phyloP scores from a whole-genome alignment of 1,140 invertebrate genomes.

The Forficula auricularia region DNA sequence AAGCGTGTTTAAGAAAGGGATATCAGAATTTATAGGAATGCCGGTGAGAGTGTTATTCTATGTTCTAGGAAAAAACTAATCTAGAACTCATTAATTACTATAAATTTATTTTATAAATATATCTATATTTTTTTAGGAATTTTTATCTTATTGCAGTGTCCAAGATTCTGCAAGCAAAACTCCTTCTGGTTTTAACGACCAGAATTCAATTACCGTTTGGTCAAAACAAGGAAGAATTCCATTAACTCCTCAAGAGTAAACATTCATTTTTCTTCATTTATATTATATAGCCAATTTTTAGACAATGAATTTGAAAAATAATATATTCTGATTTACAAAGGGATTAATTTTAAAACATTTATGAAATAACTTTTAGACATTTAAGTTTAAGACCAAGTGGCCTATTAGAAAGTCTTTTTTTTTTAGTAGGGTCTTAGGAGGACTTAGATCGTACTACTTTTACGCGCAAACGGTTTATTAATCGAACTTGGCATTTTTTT shows the following conservation, averaged over 20 bases:
- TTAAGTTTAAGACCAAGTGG: neutral
- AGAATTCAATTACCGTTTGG: slow-evolving; percentile 47
- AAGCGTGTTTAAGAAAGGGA: slow-evolving; percentile 27
- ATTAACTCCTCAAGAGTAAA: slow-evolving; percentile 34
- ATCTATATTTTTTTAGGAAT: slow-evolving; percentile 33
- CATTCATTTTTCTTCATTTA: too few relatives aligned
- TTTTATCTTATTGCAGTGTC: slow-evolving; percentile 37
- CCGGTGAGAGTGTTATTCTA: slow-evolving; percentile 20
- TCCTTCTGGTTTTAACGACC: slow-evolving; percentile 45
- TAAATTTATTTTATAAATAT: slow-evolving; percentile 11
- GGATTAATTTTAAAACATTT: neutral
- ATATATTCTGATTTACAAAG: neutral
- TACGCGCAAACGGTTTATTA: too few relatives aligned
- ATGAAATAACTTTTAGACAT: neutral
- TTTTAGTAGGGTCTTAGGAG: neutral
- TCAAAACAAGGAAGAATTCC: slow-evolving; percentile 47
- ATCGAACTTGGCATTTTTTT: too few relatives aligned
- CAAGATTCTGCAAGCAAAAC: slow-evolving; percentile 44
- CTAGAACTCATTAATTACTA: slow-evolving; percentile 2
- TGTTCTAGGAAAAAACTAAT: neutral
- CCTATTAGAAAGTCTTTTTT: neutral
- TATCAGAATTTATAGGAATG: slow-evolving; percentile 38
- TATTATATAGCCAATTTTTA: neutral
- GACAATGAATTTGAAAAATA: neutral
- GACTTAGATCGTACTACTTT: too few relatives aligned